Base-by-base conservation (phyloP, 2,888 invertebrate species). In the Eristalinus aeneus region DNA sequence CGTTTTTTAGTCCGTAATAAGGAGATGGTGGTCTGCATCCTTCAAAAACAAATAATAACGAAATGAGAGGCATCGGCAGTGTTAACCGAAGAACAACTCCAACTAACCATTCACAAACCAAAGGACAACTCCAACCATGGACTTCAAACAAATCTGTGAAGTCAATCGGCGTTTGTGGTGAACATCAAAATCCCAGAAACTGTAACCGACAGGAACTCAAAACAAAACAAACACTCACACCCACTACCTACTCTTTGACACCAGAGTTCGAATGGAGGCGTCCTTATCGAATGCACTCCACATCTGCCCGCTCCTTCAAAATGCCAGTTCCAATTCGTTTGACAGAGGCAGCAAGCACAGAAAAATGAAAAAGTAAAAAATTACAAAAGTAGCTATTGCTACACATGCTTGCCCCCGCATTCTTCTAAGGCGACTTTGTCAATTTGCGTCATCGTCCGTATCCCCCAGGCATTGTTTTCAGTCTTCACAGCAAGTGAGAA, bases 351-450 rank as follows among this genome's bases (percentile, higher is more conserved):
- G 16, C 46, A 46, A 16, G 16, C 16, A 6, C 12, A 22, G 9
- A 34, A 12, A 16, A 27, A n/a, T 32, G 12, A 39, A 2, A 8
- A 22, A 61, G 5, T 34, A n/a, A 4, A 67, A 67, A 80, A 73
- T 71, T 63, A 68, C 46, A 20, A 34, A 63, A 63, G 72, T 63
- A 53, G 72, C 53, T 73, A 27, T 46, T 46, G n/a, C 20, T 56
- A 56, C 61, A 80, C 53, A 72, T 46, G 32, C 63, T 74, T 54
- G 32, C 5, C 32, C 53, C 16, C 67, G 61, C 36, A 36, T 60
- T 56, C 6, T 46, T 8, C 46, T 16, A 8, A 0, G 16, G 8
- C 8, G 16, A 46, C 16, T 72, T 46, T 23, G 67, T 12, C 23
- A 10, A 23, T 60, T 65, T 32, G 46, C 46, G 46, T 46, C 46